These are phyloP conservation scores for Chrysogorgia sp. DNA, from an alignment of 92 coral and sea anemone species.

Conservation along the genomic window DNA sequence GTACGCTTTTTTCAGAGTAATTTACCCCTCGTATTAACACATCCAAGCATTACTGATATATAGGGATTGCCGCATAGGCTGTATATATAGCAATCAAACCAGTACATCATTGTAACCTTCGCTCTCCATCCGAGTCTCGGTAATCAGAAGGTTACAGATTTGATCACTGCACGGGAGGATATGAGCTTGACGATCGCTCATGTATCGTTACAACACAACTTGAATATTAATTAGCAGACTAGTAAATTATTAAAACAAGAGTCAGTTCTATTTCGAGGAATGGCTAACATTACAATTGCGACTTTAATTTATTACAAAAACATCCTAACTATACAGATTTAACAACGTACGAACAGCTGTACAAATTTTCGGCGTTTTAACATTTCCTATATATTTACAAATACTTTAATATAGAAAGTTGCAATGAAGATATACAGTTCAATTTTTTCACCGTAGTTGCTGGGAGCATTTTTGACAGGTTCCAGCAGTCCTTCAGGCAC, in stretches of 20 bases:
- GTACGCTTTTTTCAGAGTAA: no score
- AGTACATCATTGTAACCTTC: no score
- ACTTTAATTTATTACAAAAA: conserved; percentile 36
- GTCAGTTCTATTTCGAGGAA: conserved; percentile 29
- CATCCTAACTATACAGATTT: conserved; percentile 26
- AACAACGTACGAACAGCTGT: conserved; percentile 46
- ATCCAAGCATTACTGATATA: no score
- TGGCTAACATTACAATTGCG: conserved; percentile 15
- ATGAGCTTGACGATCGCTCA: no score
- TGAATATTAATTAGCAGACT: no score
- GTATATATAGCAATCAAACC: no score
- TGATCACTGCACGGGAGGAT: no score
- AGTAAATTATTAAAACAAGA: conserved; percentile 19
- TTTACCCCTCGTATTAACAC: no score
- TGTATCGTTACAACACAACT: no score
- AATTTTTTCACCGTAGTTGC: background rate
- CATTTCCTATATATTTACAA: conserved; percentile 40
- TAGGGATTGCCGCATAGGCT: no score
- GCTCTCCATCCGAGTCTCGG: no score
- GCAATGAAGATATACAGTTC: conserved; percentile 13
- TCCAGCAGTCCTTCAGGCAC: conserved; percentile 40
- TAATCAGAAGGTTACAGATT: no score
- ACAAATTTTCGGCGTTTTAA: conserved; percentile 34
- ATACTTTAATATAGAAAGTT: conserved; percentile 29
- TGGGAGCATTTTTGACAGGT: conserved; percentile 8